Evolutionary conservation across 35 echinoderm and acorn worm species (phyloP).

Genomic region (Hemicentrotus pulcherrimus): DNA sequence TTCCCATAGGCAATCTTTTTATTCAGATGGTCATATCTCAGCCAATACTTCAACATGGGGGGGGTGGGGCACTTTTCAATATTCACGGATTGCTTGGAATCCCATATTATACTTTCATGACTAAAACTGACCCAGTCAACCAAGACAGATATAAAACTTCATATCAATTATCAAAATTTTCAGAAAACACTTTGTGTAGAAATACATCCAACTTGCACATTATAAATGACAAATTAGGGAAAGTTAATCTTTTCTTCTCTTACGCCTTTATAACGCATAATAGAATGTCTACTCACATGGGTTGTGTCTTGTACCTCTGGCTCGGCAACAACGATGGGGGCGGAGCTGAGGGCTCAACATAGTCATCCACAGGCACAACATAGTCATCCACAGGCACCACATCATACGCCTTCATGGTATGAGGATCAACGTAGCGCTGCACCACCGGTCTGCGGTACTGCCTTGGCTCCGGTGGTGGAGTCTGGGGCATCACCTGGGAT

Average conservation of each 20-base stretch:
- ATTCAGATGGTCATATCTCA: too few species aligned
- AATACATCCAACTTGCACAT: too few species aligned
- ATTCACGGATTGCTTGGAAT: too few species aligned
- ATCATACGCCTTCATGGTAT: slow-evolving; percentile 37
- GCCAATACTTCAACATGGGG: too few species aligned
- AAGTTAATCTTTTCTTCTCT: neutral
- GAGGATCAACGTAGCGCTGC: slow-evolving; percentile 31
- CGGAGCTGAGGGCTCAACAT: slow-evolving; percentile 28
- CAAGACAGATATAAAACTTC: too few species aligned
- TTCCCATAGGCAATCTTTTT: too few species aligned
- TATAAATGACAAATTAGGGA: too few species aligned
- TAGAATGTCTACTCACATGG: neutral
- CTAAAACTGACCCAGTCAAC: too few species aligned
- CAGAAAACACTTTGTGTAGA: too few species aligned
- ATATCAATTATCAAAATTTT: too few species aligned
- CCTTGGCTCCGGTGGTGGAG: neutral
- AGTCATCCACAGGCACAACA: neutral
- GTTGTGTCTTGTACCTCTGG: neutral
- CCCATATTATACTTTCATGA: too few species aligned
- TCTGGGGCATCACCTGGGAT: neutral
- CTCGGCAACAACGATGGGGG: slow-evolving; percentile 16
- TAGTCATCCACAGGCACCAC: slow-evolving; percentile 21
- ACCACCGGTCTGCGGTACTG: neutral
- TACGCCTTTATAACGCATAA: neutral
- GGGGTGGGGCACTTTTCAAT: too few species aligned